phyloP scores from a whole-genome alignment of 2,113 vertebrate genomes.

The Pelecanoides urinatrix region DNA sequence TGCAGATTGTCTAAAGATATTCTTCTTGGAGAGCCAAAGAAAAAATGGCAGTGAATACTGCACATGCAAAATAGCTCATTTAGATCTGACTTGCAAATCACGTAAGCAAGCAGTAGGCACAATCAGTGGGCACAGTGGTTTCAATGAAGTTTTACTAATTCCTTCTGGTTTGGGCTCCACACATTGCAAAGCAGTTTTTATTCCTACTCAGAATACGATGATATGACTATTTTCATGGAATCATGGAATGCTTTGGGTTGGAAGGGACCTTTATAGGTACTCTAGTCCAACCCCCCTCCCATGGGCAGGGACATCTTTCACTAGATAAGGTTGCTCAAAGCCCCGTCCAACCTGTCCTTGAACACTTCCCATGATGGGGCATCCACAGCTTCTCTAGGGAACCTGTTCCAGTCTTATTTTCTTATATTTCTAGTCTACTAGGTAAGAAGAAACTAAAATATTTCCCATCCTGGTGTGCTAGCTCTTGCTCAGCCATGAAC shows the following conservation, averaged over 20 bases:
- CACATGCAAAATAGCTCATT: not conserved
- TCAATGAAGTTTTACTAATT: not conserved
- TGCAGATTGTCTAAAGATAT: not conserved
- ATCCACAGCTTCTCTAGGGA: not conserved
- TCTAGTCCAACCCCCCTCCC: not conserved
- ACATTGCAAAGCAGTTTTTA: not conserved
- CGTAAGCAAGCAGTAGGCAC: not conserved
- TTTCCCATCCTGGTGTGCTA: not conserved
- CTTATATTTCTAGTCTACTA: not conserved
- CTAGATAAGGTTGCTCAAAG: not conserved
- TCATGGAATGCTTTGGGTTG: not conserved
- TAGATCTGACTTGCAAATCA: not conserved
- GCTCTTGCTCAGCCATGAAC: not conserved
- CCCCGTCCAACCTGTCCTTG: not conserved
- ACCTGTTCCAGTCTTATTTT: not conserved
- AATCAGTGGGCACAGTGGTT: not conserved
- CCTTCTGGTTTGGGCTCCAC: not conserved
- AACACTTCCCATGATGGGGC: not conserved
- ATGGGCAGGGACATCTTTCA: not conserved
- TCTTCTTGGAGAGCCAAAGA: not conserved
- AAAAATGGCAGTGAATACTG: not conserved
- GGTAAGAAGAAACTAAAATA: not conserved
- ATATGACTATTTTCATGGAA: not conserved
- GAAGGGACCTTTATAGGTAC: not conserved
- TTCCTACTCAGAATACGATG: not conserved